Percentiles rank a stretch among this genome's conserved stretches.
phyloP scores from a whole-genome alignment of 2,888 invertebrate genomes.

The Drosophila buzzatii region DNA sequence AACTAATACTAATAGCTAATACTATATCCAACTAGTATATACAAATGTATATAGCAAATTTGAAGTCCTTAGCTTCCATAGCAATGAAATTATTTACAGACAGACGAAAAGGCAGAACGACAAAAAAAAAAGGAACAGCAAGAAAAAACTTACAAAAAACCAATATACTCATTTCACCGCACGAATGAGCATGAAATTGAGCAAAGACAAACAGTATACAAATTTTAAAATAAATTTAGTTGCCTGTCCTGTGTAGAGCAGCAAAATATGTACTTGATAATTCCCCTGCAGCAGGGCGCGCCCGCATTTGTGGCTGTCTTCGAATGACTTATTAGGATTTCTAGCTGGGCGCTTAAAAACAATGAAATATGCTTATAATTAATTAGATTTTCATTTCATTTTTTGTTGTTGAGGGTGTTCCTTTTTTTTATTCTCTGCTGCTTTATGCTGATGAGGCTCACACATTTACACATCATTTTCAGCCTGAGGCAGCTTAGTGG shows the following conservation, averaged over 20 bases:
- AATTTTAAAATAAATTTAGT: conserved; percentile 73
- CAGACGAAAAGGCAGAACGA: no score
- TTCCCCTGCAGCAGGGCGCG: not conserved
- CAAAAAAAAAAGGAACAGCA: no score
- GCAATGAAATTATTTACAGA: no score
- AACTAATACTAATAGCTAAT: no score
- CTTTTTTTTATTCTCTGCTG: conserved; percentile 11
- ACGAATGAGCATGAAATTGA: not conserved
- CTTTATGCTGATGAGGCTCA: conserved; percentile 49
- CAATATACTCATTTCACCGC: not conserved
- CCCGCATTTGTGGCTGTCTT: conserved; percentile 59
- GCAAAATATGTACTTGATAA: no score
- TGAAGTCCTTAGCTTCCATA: no score
- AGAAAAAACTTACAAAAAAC: not conserved
- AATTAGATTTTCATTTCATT: conserved; percentile 54
- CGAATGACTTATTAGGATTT: conserved; percentile 72
- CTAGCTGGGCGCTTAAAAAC: conserved; percentile 61
- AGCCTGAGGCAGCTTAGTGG: not conserved
- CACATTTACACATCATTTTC: conserved; percentile 66
- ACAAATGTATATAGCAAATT: no score
- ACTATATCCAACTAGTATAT: no score
- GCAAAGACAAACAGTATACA: conserved; percentile 38
- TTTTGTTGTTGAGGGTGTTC: conserved; percentile 27
- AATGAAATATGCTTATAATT: conserved; percentile 78
- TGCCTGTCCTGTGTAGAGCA: conserved; percentile 25